Conservation (phyloP, 23 tunicate species). For the Trididemnum clinides region DNA sequence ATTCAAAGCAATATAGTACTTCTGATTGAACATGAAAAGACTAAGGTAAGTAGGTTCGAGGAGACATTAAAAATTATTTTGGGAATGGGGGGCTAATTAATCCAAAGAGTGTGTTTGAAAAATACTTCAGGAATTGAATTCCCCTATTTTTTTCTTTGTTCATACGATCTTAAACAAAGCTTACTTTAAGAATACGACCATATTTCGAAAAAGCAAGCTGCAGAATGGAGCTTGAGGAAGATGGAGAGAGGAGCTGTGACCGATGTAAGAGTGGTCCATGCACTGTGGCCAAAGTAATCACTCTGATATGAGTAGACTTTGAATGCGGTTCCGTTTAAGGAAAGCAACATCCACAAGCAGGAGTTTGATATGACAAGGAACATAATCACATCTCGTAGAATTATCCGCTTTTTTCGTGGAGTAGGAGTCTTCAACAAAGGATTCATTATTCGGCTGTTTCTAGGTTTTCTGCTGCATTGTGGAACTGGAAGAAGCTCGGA, state of each 20-base stretch:
- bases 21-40: too few species aligned
- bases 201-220: conserved; percentile 29
- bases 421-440: not conserved
- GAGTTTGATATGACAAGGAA: conserved; percentile 20
- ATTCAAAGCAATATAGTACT: too few species aligned
- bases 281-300: conserved; percentile 24
- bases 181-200: conserved; percentile 28
- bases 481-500: not conserved
- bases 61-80: too few species aligned
- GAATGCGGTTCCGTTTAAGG: conserved; percentile 27
- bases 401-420: conserved; percentile 5
- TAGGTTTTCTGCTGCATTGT: not conserved
- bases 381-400: conserved; percentile 19
- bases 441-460: conserved; percentile 11
- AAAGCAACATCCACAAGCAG: conserved; percentile 28
- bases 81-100: too few species aligned
- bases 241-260: conserved; percentile 30
- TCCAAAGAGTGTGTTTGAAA: too few species aligned
- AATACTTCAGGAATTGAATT: too few species aligned
- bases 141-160: too few species aligned
- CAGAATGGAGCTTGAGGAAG: conserved; percentile 15
- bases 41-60: too few species aligned
- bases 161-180: not conserved
- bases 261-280: conserved; percentile 28
- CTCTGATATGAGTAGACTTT: conserved; percentile 14